Evolutionary conservation across 2,888 invertebrate genomes (phyloP).

Genomic region (Iphiclides podalirius): DNA sequence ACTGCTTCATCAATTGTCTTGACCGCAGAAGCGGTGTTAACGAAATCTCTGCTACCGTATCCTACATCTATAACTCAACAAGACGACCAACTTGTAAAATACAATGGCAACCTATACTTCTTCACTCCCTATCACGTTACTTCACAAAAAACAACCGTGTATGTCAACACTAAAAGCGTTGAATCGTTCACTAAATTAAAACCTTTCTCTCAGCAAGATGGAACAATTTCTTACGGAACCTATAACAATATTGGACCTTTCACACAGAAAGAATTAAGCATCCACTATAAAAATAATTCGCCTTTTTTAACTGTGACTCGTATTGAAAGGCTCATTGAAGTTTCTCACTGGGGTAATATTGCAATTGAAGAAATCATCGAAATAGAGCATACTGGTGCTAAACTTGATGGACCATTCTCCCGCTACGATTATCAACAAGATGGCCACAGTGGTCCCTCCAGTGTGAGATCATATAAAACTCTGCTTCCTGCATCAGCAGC

Average conservation of each 20-base stretch:
- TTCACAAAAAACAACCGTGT: slow-evolving; percentile 90
- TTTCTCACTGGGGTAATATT: slow-evolving; percentile 99
- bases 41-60: slow-evolving; percentile 89
- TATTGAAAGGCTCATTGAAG: slow-evolving; percentile 93
- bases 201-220: slow-evolving; percentile 89
- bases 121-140: slow-evolving; percentile 90
- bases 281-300: slow-evolving; percentile 98
- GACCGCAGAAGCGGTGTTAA: slow-evolving; percentile 86
- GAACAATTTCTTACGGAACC: slow-evolving; percentile 93
- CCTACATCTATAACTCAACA: slow-evolving; percentile 94
- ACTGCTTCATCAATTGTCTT: slow-evolving; percentile 80
- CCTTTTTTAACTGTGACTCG: slow-evolving; percentile 96
- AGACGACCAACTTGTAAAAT: slow-evolving; percentile 96
- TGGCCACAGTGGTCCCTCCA: slow-evolving; percentile 91
- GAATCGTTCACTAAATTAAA: slow-evolving; percentile 91
- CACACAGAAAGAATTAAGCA: slow-evolving; percentile 82
- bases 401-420: slow-evolving; percentile 96
- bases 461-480: slow-evolving; percentile 95
- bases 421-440: slow-evolving; percentile 98
- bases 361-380: slow-evolving; percentile 97
- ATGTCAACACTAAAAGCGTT: slow-evolving; percentile 87
- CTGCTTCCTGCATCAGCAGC: slow-evolving; percentile 92
- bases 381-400: slow-evolving; percentile 94
- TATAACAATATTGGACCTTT: slow-evolving; percentile 86
- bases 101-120: slow-evolving; percentile 90